phyloP scores from a whole-genome alignment of 2,113 vertebrate species.

The Tachysurus vachellii region DNA sequence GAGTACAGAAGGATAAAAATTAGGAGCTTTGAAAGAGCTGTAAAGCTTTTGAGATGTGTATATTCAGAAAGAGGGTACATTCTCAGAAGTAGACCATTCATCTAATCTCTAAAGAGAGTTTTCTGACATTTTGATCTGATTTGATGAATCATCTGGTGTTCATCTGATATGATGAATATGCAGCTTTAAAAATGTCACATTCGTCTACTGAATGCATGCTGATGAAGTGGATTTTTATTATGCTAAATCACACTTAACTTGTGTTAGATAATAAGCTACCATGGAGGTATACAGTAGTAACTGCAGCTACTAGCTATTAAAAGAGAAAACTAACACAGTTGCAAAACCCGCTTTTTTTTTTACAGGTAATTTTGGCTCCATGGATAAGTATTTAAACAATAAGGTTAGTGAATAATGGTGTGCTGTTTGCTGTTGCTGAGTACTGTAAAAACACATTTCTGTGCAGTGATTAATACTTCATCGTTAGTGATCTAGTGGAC shows the following conservation, averaged over 20 bases:
- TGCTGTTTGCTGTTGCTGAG: neutral
- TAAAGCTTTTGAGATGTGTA: constrained; percentile 18
- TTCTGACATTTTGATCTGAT: constrained; percentile 45
- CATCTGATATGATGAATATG: constrained; percentile 52
- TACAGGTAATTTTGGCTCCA: neutral
- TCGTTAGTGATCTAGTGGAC: neutral
- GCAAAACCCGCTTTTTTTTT: neutral
- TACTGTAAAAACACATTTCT: neutral
- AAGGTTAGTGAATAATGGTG: neutral
- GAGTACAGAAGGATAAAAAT: neutral
- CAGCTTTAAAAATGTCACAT: constrained; percentile 47
- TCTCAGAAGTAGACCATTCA: constrained; percentile 12
- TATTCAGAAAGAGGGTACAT: constrained; percentile 32
- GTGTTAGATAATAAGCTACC: neutral
- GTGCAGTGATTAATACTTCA: neutral
- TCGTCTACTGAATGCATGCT: constrained; percentile 25
- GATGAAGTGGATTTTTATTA: constrained; percentile 18
- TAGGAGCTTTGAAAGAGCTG: neutral
- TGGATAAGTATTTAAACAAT: neutral
- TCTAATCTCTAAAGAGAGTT: constrained; percentile 36
- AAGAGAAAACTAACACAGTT: neutral
- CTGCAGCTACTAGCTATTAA: neutral
- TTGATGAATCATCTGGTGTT: constrained; percentile 33
- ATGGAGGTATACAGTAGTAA: neutral
- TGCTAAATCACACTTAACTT: neutral